Conservation (phyloP, 2,888 invertebrate genomes). For the Thyatira batis region DNA sequence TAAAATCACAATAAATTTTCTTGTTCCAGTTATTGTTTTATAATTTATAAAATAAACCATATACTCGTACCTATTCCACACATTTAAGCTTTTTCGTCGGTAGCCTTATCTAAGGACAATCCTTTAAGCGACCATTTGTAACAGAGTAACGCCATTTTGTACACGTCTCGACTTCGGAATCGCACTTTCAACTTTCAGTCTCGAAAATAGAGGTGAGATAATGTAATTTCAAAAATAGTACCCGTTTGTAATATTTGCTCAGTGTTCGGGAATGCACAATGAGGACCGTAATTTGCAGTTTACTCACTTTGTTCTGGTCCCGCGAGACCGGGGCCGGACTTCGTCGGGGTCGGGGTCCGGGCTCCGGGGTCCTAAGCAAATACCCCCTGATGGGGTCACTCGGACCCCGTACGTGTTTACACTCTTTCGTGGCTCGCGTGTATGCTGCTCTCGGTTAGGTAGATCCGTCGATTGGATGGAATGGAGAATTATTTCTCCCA, state of each 20-base stretch:
- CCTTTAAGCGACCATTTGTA: too few species aligned
- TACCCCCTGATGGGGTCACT: not conserved
- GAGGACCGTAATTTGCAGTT: not conserved
- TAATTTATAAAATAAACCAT: too few species aligned
- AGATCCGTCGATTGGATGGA: not conserved
- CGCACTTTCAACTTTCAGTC: too few species aligned
- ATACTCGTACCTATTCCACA: too few species aligned
- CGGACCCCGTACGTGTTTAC: not conserved
- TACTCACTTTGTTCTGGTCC: not conserved
- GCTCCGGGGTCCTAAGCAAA: not conserved
- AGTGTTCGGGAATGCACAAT: not conserved
- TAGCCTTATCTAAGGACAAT: too few species aligned
- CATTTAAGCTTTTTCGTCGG: too few species aligned
- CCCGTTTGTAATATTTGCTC: not conserved
- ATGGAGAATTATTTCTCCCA: not conserved
- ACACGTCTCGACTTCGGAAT: too few species aligned
- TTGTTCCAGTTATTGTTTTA: too few species aligned
- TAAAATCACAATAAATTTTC: too few species aligned
- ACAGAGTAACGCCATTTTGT: too few species aligned
- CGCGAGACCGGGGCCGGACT: not conserved
- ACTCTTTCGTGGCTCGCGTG: not conserved
- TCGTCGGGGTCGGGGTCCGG: too few species aligned
- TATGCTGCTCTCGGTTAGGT: not conserved
- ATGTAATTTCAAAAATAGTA: not conserved
- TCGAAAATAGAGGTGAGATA: not conserved